Percentiles rank a stretch among this genome's conserved stretches.
Evolutionary conservation across 2,888 invertebrate genomes (phyloP).

Genomic region (Eustalomyia histrio): DNA sequence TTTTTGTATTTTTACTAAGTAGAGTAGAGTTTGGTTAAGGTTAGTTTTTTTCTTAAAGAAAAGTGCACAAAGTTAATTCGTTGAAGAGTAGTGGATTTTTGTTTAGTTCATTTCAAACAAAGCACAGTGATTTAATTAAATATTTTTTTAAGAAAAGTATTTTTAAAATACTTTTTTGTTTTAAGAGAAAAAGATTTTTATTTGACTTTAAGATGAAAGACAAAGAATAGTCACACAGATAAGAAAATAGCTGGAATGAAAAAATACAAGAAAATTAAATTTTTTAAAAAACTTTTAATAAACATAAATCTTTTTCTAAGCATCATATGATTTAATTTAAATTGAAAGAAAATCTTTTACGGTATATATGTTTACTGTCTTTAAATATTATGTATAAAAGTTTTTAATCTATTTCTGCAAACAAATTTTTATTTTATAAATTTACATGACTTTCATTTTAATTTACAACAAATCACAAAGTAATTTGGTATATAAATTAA

Average conservation of each 20-base stretch:
- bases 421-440: too few species aligned
- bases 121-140: constrained; percentile 51
- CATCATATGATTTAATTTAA: too few species aligned
- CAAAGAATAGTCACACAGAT: constrained; percentile 32
- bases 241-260: constrained; percentile 51
- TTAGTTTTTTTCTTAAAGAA: constrained; percentile 24
- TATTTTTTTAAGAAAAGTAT: constrained; percentile 20
- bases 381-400: too few species aligned
- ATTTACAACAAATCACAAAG: background rate
- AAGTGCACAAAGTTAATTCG: constrained; percentile 61
- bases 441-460: background rate
- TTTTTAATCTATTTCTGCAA: too few species aligned
- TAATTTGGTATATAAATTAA: background rate
- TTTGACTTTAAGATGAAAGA: background rate
- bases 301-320: too few species aligned
- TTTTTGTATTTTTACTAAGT: constrained; percentile 26
- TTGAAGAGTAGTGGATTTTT: constrained; percentile 40
- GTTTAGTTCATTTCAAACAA: constrained; percentile 26
- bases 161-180: background rate
- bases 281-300: background rate
- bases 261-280: constrained; percentile 14
- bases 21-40: constrained; percentile 37
- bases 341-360: too few species aligned
- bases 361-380: too few species aligned
- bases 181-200: constrained; percentile 9